These are phyloP conservation scores for Erebia palarica DNA, from an alignment of 2,888 invertebrate genomes.

Conservation along the genomic window DNA sequence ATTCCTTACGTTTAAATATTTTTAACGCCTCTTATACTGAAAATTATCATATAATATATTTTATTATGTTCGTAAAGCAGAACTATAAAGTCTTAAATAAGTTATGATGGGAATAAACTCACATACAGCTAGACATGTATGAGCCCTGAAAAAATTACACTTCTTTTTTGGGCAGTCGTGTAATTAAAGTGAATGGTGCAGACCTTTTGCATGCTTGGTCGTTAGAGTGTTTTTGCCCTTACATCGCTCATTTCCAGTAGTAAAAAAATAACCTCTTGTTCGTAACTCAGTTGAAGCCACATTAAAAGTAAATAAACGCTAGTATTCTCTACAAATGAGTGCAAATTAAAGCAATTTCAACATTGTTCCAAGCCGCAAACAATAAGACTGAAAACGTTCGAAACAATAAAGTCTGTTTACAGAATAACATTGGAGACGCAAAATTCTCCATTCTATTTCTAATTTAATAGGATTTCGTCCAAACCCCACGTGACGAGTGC, in stretches of 20 bases:
- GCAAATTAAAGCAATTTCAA: constrained; percentile 34
- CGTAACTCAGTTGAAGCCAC: constrained; percentile 2
- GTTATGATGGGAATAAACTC: too few relatives aligned
- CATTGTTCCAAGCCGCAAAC: constrained; percentile 37
- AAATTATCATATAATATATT: too few relatives aligned
- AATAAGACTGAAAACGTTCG: constrained; percentile 38
- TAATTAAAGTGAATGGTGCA: too few relatives aligned
- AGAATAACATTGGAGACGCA: constrained; percentile 35
- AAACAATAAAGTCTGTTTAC: constrained; percentile 42
- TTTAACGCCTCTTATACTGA: too few relatives aligned
- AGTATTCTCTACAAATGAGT: constrained; percentile 26
- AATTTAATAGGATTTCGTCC: constrained; percentile 55
- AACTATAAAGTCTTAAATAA: too few relatives aligned
- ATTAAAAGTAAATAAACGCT: constrained; percentile 19
- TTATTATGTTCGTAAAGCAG: too few relatives aligned
- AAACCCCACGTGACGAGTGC: constrained; percentile 53
- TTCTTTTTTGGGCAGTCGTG: too few relatives aligned
- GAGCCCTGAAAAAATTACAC: too few relatives aligned
- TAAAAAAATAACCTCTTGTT: constrained; percentile 10
- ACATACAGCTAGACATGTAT: too few relatives aligned
- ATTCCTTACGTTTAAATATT: too few relatives aligned
- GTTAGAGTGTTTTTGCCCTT: background rate
- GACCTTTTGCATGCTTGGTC: too few relatives aligned
- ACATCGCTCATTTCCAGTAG: background rate
- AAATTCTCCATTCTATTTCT: constrained; percentile 46